Conservation (phyloP, 2,797 vertebrate genomes). For the Xiphophorus birchmanni region DNA sequence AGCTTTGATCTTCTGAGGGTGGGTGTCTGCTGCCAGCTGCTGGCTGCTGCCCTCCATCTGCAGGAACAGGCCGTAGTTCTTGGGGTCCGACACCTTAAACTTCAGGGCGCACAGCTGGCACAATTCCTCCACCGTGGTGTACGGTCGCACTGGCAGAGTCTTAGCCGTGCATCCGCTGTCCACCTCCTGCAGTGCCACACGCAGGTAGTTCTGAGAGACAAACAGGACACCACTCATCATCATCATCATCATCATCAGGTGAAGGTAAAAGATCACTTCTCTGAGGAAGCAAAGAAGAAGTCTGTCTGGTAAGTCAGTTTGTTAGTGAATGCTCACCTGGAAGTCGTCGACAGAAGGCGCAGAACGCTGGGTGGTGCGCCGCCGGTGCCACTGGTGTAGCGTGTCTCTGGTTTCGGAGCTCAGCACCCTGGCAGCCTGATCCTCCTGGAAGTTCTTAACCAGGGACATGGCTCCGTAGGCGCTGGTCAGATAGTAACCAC, state of each 20-base stretch:
- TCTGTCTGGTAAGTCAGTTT: background rate
- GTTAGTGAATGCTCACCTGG: slow-evolving; percentile 80
- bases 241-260: background rate
- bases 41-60: slow-evolving; percentile 88
- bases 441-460: slow-evolving; percentile 93
- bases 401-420: slow-evolving; percentile 89
- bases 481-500: slow-evolving; percentile 95
- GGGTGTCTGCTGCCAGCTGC: slow-evolving; percentile 90
- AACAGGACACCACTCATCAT: background rate
- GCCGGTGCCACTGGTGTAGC: slow-evolving; percentile 91
- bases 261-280: background rate
- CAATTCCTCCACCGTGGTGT: slow-evolving; percentile 89
- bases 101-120: slow-evolving; percentile 89
- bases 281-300: background rate
- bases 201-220: slow-evolving; percentile 88
- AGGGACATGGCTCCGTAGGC: slow-evolving; percentile 92
- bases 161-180: slow-evolving; percentile 91
- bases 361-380: slow-evolving; percentile 86
- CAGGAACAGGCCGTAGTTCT: slow-evolving; percentile 88
- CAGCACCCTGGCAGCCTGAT: slow-evolving; percentile 88
- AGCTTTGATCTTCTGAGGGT: slow-evolving; percentile 94
- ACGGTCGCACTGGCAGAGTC: slow-evolving; percentile 87
- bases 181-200: slow-evolving; percentile 90
- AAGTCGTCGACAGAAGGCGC: slow-evolving; percentile 92
- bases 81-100: slow-evolving; percentile 86